A percentile compares a stretch with the other conserved stretches of the same genome.
Conservation (phyloP, 2,888 invertebrate genomes). For the Limenitis camilla region DNA sequence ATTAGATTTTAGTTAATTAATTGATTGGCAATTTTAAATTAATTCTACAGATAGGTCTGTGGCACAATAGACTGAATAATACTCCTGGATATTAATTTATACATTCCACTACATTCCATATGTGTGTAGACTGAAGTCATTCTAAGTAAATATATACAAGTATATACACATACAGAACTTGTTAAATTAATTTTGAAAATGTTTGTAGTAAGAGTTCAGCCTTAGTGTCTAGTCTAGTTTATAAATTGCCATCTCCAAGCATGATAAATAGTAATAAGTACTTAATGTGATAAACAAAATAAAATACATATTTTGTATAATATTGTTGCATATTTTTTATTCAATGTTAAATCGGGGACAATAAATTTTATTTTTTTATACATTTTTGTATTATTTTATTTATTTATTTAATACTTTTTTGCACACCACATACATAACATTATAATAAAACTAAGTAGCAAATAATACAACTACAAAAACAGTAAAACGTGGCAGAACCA, state of each 20-base stretch:
- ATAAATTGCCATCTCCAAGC: conserved; percentile 6
- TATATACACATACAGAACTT: no score
- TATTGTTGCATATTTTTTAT: conserved; percentile 42
- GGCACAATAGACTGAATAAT: conserved; percentile 5
- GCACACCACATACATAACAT: no score
- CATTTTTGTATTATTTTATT: not conserved
- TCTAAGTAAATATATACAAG: no score
- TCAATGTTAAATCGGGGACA: conserved; percentile 49
- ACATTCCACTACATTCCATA: conserved; percentile 29
- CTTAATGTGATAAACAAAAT: conserved; percentile 24
- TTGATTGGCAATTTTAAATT: conserved; percentile 1
- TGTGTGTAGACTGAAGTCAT: not conserved
- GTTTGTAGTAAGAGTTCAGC: not conserved
- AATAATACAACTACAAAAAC: no score
- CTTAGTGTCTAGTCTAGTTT: not conserved
- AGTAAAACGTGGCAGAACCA: no score
- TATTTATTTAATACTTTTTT: not conserved
- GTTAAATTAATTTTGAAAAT: not conserved
- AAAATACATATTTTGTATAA: conserved; percentile 47
- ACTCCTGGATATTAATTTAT: conserved; percentile 7
- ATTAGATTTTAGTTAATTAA: no score
- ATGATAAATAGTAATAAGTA: conserved; percentile 2
- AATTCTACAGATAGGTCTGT: conserved; percentile 15
- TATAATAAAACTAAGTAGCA: no score
- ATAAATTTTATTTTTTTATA: conserved; percentile 51